Evolutionary conservation across 1,140 invertebrate species (phyloP), one percentile per base, ranked within the genome.

Genomic region (Eulimnadia texana): DNA sequence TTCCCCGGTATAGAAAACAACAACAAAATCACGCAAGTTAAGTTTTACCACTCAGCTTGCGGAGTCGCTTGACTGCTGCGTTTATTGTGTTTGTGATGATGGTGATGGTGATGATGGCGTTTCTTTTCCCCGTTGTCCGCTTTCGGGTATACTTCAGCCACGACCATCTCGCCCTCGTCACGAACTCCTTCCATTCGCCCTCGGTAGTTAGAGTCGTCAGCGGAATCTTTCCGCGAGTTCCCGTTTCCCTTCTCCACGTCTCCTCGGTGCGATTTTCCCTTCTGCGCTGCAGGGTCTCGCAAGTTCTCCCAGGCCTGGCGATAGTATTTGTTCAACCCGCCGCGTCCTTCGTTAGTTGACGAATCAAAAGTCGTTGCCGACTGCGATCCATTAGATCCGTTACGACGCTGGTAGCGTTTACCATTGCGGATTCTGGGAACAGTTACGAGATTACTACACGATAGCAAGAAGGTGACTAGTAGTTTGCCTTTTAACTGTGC

Each of bases 231-330:
- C 52, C 83, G 78, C 42, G 79, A 73, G 11, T 82, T 72, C 1
- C 78, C 77, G 47, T 78, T 76, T 58, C 72, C 58, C 13, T 42
- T 27, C 19, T 52, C 62, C 27, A 33, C 60, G 63, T 61, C 57
- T 33, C 58, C 59, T 50, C 60, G 61, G 24, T 70, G 67, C 60
- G 70, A 67, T 27, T 13, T 78, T 73, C 68, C 81, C 79, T 24
- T 82, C 80, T 11, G 85, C 27, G 33, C 58, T 29, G 62, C 79
- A 16, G 85, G 84, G 72, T 90, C 86, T 69, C 91, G 88, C 3
- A 93, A 77, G 71, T 93, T 91, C 68, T 92, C 88, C 90, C 90
- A 93, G 3, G 90, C 90, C 71, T 90, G 84, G 19, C 88, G 80
- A 73, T 93, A 93, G 68, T 84, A 85, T 66, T 88, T 82, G 71